Evolutionary conservation across 1,140 invertebrate genomes (phyloP), one percentile per base, ranked within the genome.

Genomic region (Calycopis cecrops): DNA sequence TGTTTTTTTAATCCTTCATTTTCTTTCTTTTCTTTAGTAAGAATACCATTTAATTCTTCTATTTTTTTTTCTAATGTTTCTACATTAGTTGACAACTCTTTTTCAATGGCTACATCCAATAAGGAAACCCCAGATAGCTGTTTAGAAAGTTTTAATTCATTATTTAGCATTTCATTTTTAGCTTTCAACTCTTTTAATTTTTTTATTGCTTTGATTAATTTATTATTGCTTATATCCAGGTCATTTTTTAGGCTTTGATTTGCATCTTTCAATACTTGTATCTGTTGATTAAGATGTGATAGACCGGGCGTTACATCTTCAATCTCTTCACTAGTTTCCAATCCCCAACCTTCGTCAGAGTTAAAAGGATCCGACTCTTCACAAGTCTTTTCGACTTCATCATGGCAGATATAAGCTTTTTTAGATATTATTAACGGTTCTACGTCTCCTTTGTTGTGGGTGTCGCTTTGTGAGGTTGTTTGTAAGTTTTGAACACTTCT

Each of bases 171-270:
- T n/a, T 93, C 91, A 68, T 92, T 90, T 67, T 90, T 90, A 3
- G 83, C 52, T 78, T 94, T 93, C 55, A 93, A 89, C 69, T 94
- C 93, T 68, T 94, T 94, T 1, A 94, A 73, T 75, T 94, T 94
- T 66, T 92, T 94, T 58, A 95, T 80, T 11, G 93, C 88, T 84
- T 94, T 94, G 7, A 88, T 86, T 18, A 91, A 90, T 65, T 93
- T 93, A 1, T 89, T 66, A 68, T 94, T 92, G 28, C 88, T 78
- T 4, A 88, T 78, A 57, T 89, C 88, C 7, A 92, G 83, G 47
- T 94, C 92, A 17, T 90, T 84, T n/a, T 86, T 70, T 4, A 88
- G 59, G 34, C 62, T 63, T 12, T 76, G 65, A 59, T 88, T 88
- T 48, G 78, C 66, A 59, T 71, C 76, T 48, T 74, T 71, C 9